These are phyloP conservation scores for Cephonodes hylas DNA, from an alignment of 2,888 invertebrate genomes.

Conservation along the genomic window DNA sequence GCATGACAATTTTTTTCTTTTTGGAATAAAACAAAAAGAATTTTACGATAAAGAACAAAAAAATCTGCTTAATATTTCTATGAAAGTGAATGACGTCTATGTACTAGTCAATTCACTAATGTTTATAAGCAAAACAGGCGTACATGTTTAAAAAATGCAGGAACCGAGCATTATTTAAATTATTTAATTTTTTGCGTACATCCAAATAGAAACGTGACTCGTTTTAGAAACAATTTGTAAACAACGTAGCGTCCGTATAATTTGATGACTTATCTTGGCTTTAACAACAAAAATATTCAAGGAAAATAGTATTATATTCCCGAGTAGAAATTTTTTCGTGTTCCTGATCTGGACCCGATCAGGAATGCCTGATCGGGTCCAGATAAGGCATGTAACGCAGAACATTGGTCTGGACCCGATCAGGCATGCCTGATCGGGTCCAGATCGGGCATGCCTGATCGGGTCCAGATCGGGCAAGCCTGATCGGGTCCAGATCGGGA, in stretches of 20 bases:
- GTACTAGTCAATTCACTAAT: neutral
- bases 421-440: no score
- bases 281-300: constrained; percentile 46
- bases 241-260: constrained; percentile 58
- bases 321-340: no score
- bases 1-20: neutral
- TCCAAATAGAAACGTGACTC: constrained; percentile 55
- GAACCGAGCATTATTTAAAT: constrained; percentile 50
- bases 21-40: neutral
- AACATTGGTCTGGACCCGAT: no score
- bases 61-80: no score
- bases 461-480: no score
- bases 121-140: neutral
- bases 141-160: neutral
- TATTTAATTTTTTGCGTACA: constrained; percentile 51
- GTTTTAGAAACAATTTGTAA: constrained; percentile 60
- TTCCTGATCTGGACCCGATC: no score
- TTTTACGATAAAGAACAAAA: no score
- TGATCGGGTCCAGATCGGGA: no score
- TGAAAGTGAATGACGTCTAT: neutral
- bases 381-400: no score
- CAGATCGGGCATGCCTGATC: no score
- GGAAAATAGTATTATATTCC: constrained; percentile 44
- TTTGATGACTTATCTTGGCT: constrained; percentile 62
- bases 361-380: no score